phyloP scores from a whole-genome alignment of 2,113 vertebrate species.

The Zingel zingel region DNA sequence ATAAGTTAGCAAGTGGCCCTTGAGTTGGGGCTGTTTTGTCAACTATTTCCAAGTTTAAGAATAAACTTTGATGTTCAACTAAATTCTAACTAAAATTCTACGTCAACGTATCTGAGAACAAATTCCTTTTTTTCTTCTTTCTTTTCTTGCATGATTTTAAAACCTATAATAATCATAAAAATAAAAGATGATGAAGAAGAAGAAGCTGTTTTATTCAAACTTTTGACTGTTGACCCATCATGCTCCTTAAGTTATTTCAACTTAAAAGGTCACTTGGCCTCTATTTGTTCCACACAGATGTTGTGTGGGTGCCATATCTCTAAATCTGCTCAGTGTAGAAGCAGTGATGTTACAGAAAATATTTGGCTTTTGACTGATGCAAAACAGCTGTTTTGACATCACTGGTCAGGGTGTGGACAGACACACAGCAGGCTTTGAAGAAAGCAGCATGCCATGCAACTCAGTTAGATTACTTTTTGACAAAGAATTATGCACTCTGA shows the following conservation, averaged over 20 bases:
- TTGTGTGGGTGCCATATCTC: slow-evolving; percentile 22
- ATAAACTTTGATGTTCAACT: neutral
- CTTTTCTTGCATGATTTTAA: neutral
- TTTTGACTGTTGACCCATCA: neutral
- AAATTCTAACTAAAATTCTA: neutral
- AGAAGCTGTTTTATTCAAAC: neutral
- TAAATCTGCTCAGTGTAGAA: slow-evolving; percentile 31
- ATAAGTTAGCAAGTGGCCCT: neutral
- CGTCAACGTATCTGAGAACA: neutral
- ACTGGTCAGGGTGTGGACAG: slow-evolving; percentile 28
- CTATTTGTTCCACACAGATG: slow-evolving; percentile 16
- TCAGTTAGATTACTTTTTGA: slow-evolving; percentile 4
- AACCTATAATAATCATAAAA: neutral
- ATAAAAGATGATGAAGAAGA: neutral
- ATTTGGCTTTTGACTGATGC: slow-evolving; percentile 53
- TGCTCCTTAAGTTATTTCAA: neutral
- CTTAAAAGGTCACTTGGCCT: slow-evolving; percentile 20
- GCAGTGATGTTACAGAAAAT: slow-evolving; percentile 53
- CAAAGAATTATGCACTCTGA: neutral
- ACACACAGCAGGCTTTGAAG: slow-evolving; percentile 20
- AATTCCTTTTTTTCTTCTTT: neutral
- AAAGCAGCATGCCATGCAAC: neutral
- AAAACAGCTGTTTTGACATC: slow-evolving; percentile 61
- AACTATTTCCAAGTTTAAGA: too few relatives aligned
- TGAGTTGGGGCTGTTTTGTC: neutral